Evolutionary conservation across 2,888 invertebrate species (phyloP).

Genomic region (Diarsia dahlii): DNA sequence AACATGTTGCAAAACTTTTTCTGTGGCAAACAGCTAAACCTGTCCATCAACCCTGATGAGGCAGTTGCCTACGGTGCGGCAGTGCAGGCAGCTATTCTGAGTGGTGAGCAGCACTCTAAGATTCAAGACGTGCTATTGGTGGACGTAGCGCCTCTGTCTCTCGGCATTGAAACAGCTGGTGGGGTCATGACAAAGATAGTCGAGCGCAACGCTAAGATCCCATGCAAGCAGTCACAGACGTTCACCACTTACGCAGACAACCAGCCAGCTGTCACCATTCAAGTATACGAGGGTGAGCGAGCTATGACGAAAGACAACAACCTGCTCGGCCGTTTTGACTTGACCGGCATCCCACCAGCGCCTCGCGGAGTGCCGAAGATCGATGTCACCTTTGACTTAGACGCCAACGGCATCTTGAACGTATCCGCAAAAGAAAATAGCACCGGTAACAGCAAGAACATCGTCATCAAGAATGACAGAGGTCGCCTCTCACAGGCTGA

Average conservation of each 20-base stretch:
- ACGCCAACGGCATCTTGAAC: slow-evolving; percentile 95
- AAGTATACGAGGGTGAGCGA: slow-evolving; percentile 94
- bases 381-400: slow-evolving; percentile 94
- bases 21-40: slow-evolving; percentile 93
- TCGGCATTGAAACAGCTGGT: slow-evolving; percentile 95
- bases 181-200: slow-evolving; percentile 95
- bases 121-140: slow-evolving; percentile 93
- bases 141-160: slow-evolving; percentile 92
- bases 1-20: slow-evolving; percentile 94
- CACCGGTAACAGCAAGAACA: slow-evolving; percentile 93
- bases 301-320: slow-evolving; percentile 96
- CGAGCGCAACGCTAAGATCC: slow-evolving; percentile 93
- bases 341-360: slow-evolving; percentile 93
- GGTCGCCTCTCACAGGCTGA: slow-evolving; percentile 95
- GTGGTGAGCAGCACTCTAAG: slow-evolving; percentile 93
- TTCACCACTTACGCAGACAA: slow-evolving; percentile 96
- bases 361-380: slow-evolving; percentile 93
- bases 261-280: slow-evolving; percentile 94
- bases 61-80: slow-evolving; percentile 95
- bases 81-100: slow-evolving; percentile 93
- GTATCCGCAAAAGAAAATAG: slow-evolving; percentile 95
- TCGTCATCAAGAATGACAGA: slow-evolving; percentile 96
- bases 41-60: slow-evolving; percentile 95
- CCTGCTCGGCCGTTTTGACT: slow-evolving; percentile 91
- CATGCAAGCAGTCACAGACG: slow-evolving; percentile 93